A percentile compares a stretch with the other conserved stretches of the same genome.
Conservation (phyloP, 1,140 invertebrate species). For the Vollenhovia emeryi region DNA sequence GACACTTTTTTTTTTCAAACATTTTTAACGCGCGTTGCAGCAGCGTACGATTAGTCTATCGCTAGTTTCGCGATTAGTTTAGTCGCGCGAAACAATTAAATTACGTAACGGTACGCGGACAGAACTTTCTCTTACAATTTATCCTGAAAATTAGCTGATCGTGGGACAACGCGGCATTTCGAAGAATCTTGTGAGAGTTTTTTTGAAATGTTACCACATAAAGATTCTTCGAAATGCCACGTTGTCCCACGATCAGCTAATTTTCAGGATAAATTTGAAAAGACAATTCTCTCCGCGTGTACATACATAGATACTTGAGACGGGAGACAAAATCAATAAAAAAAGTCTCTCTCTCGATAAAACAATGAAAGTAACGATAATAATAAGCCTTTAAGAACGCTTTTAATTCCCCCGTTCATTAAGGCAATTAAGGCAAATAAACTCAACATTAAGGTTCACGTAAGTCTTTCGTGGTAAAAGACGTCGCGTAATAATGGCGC, state of each 20-base stretch:
- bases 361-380: constrained; percentile 28
- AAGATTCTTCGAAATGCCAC: too few species aligned
- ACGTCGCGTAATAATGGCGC: constrained; percentile 7
- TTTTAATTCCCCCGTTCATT: neutral
- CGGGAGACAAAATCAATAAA: neutral
- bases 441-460: neutral
- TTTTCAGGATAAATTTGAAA: too few species aligned
- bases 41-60: constrained; percentile 33
- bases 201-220: too few species aligned
- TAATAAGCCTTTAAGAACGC: neutral
- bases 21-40: neutral
- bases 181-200: too few species aligned
- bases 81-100: constrained; percentile 25
- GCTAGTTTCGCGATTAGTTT: neutral
- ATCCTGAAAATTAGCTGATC: too few species aligned
- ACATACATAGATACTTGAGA: constrained; percentile 2
- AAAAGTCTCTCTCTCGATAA: neutral
- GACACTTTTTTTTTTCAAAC: neutral
- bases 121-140: too few species aligned
- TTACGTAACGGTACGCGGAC: constrained; percentile 18
- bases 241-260: too few species aligned
- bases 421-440: constrained; percentile 27
- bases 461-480: neutral
- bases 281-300: too few species aligned
- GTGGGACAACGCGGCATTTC: too few species aligned